A percentile compares a stretch with the other conserved stretches of the same genome.
Evolutionary conservation across 2,888 invertebrate genomes (phyloP).

Genomic region (Tricholauxania praeusta): DNA sequence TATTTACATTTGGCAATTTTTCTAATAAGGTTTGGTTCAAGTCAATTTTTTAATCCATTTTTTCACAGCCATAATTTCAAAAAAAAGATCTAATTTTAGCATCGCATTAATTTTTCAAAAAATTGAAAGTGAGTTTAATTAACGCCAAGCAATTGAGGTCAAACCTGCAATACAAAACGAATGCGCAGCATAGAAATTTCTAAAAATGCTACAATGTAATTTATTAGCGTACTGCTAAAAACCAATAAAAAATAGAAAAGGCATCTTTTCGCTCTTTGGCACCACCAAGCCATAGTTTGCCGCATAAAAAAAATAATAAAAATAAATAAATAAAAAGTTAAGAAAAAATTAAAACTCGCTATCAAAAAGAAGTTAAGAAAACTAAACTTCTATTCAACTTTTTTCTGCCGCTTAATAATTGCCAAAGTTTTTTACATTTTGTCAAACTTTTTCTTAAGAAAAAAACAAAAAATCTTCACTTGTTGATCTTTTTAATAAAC

Average conservation of each 20-base stretch:
- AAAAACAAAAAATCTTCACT: neutral
- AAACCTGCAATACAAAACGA: neutral
- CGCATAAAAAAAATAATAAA: neutral
- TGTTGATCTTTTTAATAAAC: constrained; percentile 7
- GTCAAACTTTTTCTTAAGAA: no score
- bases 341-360: constrained; percentile 29
- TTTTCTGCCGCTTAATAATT: neutral
- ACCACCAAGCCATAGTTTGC: neutral
- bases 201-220: constrained; percentile 23
- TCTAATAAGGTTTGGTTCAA: no score
- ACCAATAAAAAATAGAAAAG: no score
- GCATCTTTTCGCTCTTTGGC: no score
- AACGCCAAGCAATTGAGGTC: constrained; percentile 10
- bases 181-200: neutral
- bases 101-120: no score
- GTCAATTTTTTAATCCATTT: no score
- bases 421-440: neutral
- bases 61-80: no score
- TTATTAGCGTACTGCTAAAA: no score
- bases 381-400: neutral
- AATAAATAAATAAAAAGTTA: neutral
- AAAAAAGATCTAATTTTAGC: no score
- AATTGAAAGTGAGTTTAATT: neutral
- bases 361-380: constrained; percentile 11
- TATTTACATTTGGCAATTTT: no score